Conservation (phyloP, 2,888 invertebrate species). For the Unio pictorum region DNA sequence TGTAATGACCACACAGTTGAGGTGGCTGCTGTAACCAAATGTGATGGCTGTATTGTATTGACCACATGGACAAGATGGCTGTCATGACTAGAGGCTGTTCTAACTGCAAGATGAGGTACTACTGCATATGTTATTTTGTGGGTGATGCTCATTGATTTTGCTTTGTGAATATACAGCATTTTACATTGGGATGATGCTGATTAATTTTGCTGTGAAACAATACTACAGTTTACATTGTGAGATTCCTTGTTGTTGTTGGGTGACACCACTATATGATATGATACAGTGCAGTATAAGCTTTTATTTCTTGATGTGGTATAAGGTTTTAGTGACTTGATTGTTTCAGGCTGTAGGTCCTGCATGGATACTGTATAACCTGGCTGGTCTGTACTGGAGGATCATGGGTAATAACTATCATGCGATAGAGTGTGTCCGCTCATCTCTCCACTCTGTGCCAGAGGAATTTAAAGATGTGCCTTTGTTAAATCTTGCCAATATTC, state of each 20-base stretch:
- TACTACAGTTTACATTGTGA: neutral
- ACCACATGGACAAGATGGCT: too few relatives aligned
- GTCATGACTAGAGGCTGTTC: too few relatives aligned
- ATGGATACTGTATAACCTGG: slow-evolving; percentile 83
- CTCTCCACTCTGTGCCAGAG: slow-evolving; percentile 76
- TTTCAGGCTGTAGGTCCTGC: slow-evolving; percentile 80
- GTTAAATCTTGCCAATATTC: slow-evolving; percentile 80
- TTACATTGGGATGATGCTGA: too few relatives aligned
- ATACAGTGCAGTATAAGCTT: neutral
- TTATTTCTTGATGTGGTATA: neutral
- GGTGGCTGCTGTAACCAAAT: too few relatives aligned
- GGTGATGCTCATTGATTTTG: too few relatives aligned
- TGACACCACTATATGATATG: neutral
- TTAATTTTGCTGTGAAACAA: too few relatives aligned
- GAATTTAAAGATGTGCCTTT: slow-evolving; percentile 80
- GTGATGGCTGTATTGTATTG: too few relatives aligned
- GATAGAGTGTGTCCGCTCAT: slow-evolving; percentile 80
- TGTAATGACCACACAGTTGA: too few relatives aligned
- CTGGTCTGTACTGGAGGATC: slow-evolving; percentile 85
- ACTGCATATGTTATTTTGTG: neutral
- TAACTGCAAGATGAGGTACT: too few relatives aligned
- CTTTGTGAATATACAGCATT: too few relatives aligned
- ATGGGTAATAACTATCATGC: slow-evolving; percentile 81
- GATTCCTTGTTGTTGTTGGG: neutral
- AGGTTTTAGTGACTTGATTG: neutral